These are phyloP conservation scores for Pherbina coryleti DNA, from an alignment of 2,888 invertebrate species.

Conservation along the genomic window DNA sequence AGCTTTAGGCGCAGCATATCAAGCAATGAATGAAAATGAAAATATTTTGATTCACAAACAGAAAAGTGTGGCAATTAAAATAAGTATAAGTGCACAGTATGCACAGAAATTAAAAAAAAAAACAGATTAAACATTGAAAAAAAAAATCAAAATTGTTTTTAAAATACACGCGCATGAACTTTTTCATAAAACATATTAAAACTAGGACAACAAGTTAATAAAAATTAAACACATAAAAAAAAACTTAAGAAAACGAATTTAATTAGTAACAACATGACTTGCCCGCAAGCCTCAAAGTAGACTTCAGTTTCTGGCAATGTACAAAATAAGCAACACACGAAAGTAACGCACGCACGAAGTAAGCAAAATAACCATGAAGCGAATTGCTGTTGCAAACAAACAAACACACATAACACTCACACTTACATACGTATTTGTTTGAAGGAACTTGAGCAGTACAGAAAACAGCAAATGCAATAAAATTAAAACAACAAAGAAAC, in stretches of 20 bases:
- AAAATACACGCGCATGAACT: background rate
- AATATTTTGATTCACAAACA: background rate
- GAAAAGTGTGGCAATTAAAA: background rate
- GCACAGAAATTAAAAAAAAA: background rate
- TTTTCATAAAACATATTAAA: background rate
- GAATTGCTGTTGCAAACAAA: background rate
- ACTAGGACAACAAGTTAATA: background rate
- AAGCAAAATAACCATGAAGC: conserved; percentile 48
- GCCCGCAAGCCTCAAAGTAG: conserved; percentile 10
- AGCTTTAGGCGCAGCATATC: no score
- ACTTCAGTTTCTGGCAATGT: background rate
- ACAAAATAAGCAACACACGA: background rate
- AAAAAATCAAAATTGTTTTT: background rate
- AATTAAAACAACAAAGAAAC: conserved; percentile 10
- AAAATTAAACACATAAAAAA: background rate
- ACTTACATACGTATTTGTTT: background rate
- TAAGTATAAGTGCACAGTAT: background rate
- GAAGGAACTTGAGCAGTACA: background rate
- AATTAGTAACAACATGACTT: background rate
- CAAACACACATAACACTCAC: background rate
- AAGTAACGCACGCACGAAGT: background rate
- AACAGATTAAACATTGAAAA: background rate
- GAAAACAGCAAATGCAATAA: conserved; percentile 1
- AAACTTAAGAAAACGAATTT: background rate
- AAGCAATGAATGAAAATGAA: background rate